Evolutionary conservation across 1,140 invertebrate genomes (phyloP).

Genomic region (roundworm (Caenorhabditis elegans)): WBcel235 BX284606.5:11679501-11680000

Average conservation of each 20-base stretch:
- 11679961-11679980: not conserved
- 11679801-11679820: slow-evolving; percentile 14
- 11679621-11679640: not conserved
- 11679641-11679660: not conserved
- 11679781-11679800: not conserved
- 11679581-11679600: not conserved
- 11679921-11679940: not conserved
- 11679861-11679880: not conserved
- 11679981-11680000: not conserved
- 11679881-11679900: not conserved
- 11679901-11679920: slow-evolving; percentile 9
- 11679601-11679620: slow-evolving; percentile 17
- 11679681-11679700: not conserved
- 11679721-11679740: not conserved
- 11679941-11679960: slow-evolving; percentile 17
- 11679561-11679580: slow-evolving; percentile 10
- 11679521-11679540: not conserved
- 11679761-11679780: not conserved
- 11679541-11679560: slow-evolving; percentile 20
- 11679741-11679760: not conserved
- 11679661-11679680: not conserved
- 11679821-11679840: slow-evolving; percentile 14
- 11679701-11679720: not conserved
- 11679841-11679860: not conserved
- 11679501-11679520: slow-evolving; percentile 4